Percentiles rank a stretch among this genome's conserved stretches.
Evolutionary conservation across 2,888 invertebrate genomes (phyloP).

Genomic region (Melolontha melolontha): DNA sequence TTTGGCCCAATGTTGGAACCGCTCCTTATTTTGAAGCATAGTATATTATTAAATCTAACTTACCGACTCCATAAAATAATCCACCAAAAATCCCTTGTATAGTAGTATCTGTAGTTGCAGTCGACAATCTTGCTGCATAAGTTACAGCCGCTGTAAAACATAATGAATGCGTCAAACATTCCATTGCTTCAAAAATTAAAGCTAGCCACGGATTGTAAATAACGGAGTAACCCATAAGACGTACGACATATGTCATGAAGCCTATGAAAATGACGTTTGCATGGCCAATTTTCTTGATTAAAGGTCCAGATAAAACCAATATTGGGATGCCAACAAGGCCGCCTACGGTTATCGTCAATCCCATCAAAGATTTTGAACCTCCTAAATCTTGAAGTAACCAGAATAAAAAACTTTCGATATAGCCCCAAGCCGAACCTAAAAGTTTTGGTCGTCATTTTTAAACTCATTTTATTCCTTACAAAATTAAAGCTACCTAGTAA

Average conservation of each 20-base stretch:
- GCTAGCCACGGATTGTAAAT: slow-evolving; percentile 83
- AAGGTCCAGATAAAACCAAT: slow-evolving; percentile 81
- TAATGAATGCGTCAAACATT: slow-evolving; percentile 80
- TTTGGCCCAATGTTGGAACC: too few relatives aligned
- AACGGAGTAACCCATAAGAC: slow-evolving; percentile 79
- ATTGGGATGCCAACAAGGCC: slow-evolving; percentile 82
- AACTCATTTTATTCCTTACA: slow-evolving; percentile 14
- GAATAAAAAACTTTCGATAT: slow-evolving; percentile 84
- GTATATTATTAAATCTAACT: slow-evolving; percentile 51
- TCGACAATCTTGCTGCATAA: slow-evolving; percentile 80
- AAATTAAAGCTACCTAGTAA: slow-evolving; percentile 72
- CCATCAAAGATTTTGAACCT: slow-evolving; percentile 81
- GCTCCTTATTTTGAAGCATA: too few relatives aligned
- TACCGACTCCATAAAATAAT: slow-evolving; percentile 83
- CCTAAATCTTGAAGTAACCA: slow-evolving; percentile 84
- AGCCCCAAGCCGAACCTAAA: slow-evolving; percentile 84
- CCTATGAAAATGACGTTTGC: slow-evolving; percentile 83
- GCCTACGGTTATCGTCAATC: slow-evolving; percentile 83
- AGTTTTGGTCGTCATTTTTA: background rate
- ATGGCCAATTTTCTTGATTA: slow-evolving; percentile 78
- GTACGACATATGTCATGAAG: slow-evolving; percentile 80
- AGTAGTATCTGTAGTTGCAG: slow-evolving; percentile 79
- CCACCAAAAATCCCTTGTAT: slow-evolving; percentile 84
- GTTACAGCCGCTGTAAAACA: slow-evolving; percentile 84
- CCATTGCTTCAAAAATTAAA: slow-evolving; percentile 81